Percentiles rank a stretch among this genome's conserved stretches.
phyloP scores from a whole-genome alignment of 2,888 invertebrate species.

The Philereme vetulata region DNA sequence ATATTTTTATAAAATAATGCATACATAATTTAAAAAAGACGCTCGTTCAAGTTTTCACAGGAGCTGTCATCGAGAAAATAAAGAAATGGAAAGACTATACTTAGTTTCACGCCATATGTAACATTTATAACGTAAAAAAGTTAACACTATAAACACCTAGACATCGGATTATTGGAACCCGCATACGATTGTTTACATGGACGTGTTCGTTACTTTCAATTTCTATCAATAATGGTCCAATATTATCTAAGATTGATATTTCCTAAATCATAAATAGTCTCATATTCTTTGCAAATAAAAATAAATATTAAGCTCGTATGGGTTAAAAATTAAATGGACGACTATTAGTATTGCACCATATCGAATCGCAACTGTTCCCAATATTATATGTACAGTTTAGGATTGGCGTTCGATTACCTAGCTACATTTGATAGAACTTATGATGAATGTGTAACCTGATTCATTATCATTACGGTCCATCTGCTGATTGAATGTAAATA shows the following conservation, averaged over 20 bases:
- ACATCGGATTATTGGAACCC: conserved; percentile 2
- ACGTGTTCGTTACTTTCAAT: neutral
- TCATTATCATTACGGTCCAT: neutral
- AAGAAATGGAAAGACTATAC: no score
- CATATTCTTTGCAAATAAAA: conserved; percentile 4
- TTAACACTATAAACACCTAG: neutral
- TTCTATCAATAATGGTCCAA: conserved; percentile 17
- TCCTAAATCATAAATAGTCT: neutral
- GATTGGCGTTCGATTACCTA: no score
- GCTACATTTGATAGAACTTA: no score
- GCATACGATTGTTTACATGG: neutral
- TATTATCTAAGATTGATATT: neutral
- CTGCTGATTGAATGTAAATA: neutral
- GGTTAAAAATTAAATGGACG: conserved; percentile 2
- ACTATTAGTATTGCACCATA: conserved; percentile 9
- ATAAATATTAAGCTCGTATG: conserved; percentile 2
- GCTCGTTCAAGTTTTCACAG: no score
- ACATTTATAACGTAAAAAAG: no score
- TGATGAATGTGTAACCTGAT: no score
- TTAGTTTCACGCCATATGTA: no score
- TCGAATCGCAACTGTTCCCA: neutral
- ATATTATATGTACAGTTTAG: neutral
- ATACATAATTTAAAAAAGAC: no score
- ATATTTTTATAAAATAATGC: no score
- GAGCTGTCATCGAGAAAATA: no score